Percentiles rank a stretch among this genome's conserved stretches.
These are phyloP conservation scores for Cyprinodon diabolis DNA, from an alignment of 2,797 vertebrate species.

Conservation along the genomic window DNA sequence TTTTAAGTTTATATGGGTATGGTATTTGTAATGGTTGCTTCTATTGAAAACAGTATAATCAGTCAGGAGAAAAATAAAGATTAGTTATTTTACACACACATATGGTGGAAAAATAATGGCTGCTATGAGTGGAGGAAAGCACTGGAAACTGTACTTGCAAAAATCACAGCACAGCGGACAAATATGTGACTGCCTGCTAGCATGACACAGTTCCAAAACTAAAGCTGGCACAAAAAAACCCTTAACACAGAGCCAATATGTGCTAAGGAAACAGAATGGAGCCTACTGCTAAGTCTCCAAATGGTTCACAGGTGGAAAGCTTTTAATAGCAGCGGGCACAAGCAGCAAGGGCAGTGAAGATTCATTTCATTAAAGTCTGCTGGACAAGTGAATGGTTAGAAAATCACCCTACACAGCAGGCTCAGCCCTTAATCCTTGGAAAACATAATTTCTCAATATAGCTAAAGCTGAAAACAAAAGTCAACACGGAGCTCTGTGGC, in stretches of 20 bases:
- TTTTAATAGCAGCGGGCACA: slow-evolving; percentile 12
- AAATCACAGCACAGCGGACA: slow-evolving; percentile 10
- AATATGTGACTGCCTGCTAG: slow-evolving; percentile 7
- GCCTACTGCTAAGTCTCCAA: slow-evolving; percentile 10
- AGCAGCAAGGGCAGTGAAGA: slow-evolving; percentile 2
- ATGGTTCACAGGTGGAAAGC: slow-evolving; percentile 13
- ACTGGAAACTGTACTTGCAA: slow-evolving; percentile 20
- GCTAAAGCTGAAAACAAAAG: slow-evolving; percentile 8
- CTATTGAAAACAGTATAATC: slow-evolving; percentile 6
- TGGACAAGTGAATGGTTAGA: slow-evolving; percentile 1
- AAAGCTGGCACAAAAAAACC: slow-evolving; percentile 16
- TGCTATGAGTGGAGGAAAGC: slow-evolving; percentile 7
- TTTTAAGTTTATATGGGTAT: not conserved
- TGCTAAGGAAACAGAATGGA: slow-evolving; percentile 15
- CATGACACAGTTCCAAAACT: slow-evolving; percentile 20
- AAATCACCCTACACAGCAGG: not conserved
- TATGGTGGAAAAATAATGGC: slow-evolving; percentile 14
- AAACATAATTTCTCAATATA: not conserved
- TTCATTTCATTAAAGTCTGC: not conserved
- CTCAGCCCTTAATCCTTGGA: slow-evolving; percentile 2
- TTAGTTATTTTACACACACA: slow-evolving; percentile 13
- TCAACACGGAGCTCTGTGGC: not conserved
- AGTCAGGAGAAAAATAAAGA: slow-evolving; percentile 5
- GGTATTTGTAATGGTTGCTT: not conserved
- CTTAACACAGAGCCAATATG: slow-evolving; percentile 2